Conservation (phyloP, 1,140 invertebrate species). For the Camponotus floridanus region DNA sequence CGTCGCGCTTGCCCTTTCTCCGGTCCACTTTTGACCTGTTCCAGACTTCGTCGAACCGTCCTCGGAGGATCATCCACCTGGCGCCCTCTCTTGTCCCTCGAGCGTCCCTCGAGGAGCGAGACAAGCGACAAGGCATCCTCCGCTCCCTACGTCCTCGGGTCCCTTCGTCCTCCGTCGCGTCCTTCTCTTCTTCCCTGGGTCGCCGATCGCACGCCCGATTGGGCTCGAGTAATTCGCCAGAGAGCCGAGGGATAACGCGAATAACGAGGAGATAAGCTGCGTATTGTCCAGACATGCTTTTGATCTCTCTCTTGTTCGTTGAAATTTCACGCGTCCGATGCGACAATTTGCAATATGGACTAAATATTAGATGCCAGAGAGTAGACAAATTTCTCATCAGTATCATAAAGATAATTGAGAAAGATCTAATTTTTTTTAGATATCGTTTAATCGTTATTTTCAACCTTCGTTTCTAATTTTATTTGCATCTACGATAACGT, state of each 20-base stretch:
- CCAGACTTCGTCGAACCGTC: constrained; percentile 57
- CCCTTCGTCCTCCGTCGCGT: constrained; percentile 2
- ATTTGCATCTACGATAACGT: background rate
- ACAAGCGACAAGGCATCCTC: constrained; percentile 32
- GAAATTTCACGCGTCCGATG: constrained; percentile 10
- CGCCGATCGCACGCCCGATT: constrained; percentile 58
- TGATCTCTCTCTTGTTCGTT: background rate
- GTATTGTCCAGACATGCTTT: constrained; percentile 46
- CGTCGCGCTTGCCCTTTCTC: constrained; percentile 48
- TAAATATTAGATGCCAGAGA: background rate
- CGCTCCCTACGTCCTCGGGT: background rate
- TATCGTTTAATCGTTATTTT: background rate
- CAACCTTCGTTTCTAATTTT: background rate
- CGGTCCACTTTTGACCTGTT: constrained; percentile 38
- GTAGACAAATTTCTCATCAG: background rate
- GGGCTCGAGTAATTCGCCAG: constrained; percentile 54
- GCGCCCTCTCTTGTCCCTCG: constrained; percentile 67
- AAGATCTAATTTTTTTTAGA: constrained; percentile 16
- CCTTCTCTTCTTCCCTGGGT: background rate
- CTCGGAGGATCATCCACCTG: constrained; percentile 76
- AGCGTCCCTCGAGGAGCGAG: constrained; percentile 37
- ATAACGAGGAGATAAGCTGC: constrained; percentile 58
- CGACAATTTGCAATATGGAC: constrained; percentile 5
- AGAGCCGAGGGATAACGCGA: constrained; percentile 55
- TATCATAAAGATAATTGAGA: background rate